These are phyloP conservation scores for Scolanthus callimorphus DNA, from an alignment of 92 coral and sea anemone species.

Conservation along the genomic window DNA sequence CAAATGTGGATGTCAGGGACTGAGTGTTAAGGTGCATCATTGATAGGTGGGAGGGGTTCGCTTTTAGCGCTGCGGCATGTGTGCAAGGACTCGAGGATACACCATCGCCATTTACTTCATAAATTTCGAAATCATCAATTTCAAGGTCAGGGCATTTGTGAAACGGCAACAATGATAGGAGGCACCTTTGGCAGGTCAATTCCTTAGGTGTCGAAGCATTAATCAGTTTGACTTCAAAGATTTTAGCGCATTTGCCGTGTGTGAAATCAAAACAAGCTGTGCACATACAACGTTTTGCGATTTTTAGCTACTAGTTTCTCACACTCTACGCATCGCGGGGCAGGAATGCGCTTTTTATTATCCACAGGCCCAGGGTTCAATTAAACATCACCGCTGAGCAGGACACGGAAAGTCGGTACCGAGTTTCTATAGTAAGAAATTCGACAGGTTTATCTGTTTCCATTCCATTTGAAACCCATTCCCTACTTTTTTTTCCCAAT, in stretches of 20 bases:
- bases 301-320: neutral
- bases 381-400: neutral
- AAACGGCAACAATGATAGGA: too few species aligned
- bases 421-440: neutral
- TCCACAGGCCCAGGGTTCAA: neutral
- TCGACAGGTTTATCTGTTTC: too few species aligned
- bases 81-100: too few species aligned
- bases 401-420: neutral
- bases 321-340: neutral
- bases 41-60: constrained; percentile 3
- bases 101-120: too few species aligned
- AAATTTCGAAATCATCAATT: too few species aligned
- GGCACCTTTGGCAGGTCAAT: neutral
- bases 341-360: neutral
- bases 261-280: neutral
- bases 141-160: too few species aligned
- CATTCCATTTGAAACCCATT: too few species aligned
- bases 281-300: neutral
- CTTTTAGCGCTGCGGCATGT: constrained; percentile 2
- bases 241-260: neutral
- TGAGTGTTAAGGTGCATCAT: constrained; percentile 27
- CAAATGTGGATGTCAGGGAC: constrained; percentile 28
- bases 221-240: neutral
- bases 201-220: neutral
- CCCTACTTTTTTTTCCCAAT: too few species aligned